Percentiles rank a stretch among this genome's conserved stretches.
Evolutionary conservation across 1,140 invertebrate species (phyloP).

Genomic region (Marisa cornuarietis): DNA sequence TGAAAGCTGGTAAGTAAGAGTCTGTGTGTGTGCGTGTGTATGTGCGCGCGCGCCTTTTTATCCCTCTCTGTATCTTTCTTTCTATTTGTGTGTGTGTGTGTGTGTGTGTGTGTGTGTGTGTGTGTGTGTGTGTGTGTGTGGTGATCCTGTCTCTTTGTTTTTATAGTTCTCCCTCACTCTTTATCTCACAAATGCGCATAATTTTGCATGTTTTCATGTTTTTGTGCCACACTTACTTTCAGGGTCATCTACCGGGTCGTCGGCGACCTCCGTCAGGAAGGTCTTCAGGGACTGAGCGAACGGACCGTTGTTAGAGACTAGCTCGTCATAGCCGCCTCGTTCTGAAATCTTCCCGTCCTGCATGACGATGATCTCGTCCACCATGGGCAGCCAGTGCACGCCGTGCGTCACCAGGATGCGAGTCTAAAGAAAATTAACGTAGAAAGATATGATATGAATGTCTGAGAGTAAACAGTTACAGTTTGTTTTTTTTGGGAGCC

Average conservation of each 20-base stretch:
- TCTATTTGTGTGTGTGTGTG: not conserved
- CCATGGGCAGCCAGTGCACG: conserved; percentile 15
- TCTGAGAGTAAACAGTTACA: too few relatives aligned
- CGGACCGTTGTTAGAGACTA: not conserved
- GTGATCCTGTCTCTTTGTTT: not conserved
- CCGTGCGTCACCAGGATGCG: conserved; percentile 15
- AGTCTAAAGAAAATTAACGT: not conserved
- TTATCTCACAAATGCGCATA: not conserved
- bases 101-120: not conserved
- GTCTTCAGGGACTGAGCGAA: conserved; percentile 2
- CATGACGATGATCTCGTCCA: conserved; percentile 3
- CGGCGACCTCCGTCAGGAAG: not conserved
- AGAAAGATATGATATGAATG: too few relatives aligned
- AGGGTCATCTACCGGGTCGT: not conserved
- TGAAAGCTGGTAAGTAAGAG: not conserved
- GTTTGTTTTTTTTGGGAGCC: not conserved
- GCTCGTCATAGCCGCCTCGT: not conserved
- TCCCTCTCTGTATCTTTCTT: not conserved
- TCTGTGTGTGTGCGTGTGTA: too few relatives aligned
- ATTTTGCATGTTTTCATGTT: not conserved
- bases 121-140: not conserved
- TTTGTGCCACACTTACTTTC: not conserved
- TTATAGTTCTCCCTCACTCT: not conserved
- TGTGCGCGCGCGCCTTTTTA: too few relatives aligned
- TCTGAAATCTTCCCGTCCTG: conserved; percentile 8